Percentiles rank a stretch among this genome's conserved stretches.
These are phyloP conservation scores for Trichoplusia ni DNA, from an alignment of 1,140 invertebrate species.

Conservation along the genomic window DNA sequence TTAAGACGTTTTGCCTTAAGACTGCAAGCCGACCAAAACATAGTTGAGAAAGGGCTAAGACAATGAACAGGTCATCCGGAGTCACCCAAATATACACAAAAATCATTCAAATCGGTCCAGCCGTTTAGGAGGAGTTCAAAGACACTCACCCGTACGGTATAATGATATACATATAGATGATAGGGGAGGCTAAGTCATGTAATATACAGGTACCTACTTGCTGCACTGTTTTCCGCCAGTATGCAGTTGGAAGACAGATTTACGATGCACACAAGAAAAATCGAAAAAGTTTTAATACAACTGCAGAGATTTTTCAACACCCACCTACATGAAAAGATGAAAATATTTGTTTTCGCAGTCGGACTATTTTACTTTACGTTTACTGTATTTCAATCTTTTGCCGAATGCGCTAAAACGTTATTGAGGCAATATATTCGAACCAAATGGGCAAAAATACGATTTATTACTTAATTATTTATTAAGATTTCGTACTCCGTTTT, in stretches of 20 bases:
- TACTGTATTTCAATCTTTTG: not conserved
- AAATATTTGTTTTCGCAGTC: not conserved
- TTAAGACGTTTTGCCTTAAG: too few relatives aligned
- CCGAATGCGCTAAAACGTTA: not conserved
- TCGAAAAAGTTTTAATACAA: not conserved
- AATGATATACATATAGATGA: too few relatives aligned
- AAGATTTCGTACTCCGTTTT: too few relatives aligned
- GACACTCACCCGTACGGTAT: too few relatives aligned
- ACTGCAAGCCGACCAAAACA: too few relatives aligned
- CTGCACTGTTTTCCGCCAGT: not conserved
- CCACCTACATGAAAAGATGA: not conserved
- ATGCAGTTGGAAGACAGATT: not conserved
- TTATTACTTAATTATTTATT: too few relatives aligned
- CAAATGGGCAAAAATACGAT: too few relatives aligned
- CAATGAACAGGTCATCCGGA: too few relatives aligned
- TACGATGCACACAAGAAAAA: not conserved
- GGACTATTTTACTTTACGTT: not conserved
- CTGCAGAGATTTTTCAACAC: conserved; percentile 1
- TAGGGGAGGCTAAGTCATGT: not conserved
- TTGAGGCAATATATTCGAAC: not conserved
- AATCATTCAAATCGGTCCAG: too few relatives aligned
- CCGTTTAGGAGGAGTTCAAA: too few relatives aligned
- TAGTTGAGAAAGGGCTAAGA: too few relatives aligned
- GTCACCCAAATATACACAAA: too few relatives aligned
- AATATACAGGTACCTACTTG: not conserved